phyloP scores from a whole-genome alignment of 2,113 vertebrate genomes.

The Takifugu flavidus region DNA sequence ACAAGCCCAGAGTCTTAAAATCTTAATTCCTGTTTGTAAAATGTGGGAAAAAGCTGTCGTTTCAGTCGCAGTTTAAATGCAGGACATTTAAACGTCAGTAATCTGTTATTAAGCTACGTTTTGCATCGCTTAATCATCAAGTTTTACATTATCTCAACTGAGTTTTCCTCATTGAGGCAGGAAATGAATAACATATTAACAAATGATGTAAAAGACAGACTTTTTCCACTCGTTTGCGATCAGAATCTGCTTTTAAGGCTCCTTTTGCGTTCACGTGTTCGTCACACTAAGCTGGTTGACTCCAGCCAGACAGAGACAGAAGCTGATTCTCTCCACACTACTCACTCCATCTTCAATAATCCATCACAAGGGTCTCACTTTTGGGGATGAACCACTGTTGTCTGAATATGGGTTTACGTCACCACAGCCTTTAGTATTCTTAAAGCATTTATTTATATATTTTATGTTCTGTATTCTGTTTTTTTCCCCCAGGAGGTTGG shows the following conservation, averaged over 20 bases:
- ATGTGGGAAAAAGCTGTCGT: not conserved
- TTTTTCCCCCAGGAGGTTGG: constrained; percentile 32
- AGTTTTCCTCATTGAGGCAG: too few species aligned
- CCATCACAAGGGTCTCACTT: constrained; percentile 20
- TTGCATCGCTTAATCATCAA: too few species aligned
- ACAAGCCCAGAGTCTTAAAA: constrained; percentile 8
- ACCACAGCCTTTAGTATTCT: constrained; percentile 20
- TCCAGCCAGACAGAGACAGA: constrained; percentile 3
- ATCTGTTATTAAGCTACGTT: too few species aligned
- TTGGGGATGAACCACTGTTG: constrained; percentile 62
- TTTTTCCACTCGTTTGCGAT: not conserved
- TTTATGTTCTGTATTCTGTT: constrained; percentile 7
- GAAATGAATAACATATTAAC: not conserved
- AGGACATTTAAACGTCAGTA: too few species aligned
- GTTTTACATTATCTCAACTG: too few species aligned
- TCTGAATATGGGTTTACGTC: constrained; percentile 33
- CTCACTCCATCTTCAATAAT: constrained; percentile 16
- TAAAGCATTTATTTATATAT: constrained; percentile 51
- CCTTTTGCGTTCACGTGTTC: not conserved
- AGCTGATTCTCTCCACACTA: constrained; percentile 2
- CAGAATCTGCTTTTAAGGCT: constrained; percentile 7
- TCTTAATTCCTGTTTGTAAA: constrained; percentile 15
- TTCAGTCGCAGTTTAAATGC: too few species aligned
- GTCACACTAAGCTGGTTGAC: constrained; percentile 3
- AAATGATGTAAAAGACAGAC: not conserved